These are phyloP conservation scores for Hirtodrosophila cameraria DNA, from an alignment of 2,888 invertebrate genomes.

Conservation along the genomic window DNA sequence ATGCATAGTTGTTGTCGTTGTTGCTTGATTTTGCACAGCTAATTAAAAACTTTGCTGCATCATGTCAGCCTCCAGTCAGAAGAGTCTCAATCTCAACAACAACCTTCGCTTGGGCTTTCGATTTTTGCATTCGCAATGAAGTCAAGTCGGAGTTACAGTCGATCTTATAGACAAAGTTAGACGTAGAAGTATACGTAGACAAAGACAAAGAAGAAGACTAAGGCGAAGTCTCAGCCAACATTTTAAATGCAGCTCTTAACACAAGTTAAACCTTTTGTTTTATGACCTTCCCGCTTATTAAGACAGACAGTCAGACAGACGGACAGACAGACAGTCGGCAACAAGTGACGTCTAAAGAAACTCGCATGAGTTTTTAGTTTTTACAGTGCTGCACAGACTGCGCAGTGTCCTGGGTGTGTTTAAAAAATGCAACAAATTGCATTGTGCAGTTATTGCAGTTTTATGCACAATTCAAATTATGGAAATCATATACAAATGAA, in stretches of 20 bases:
- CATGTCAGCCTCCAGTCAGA: slow-evolving; percentile 3
- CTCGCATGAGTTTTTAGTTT: too few species aligned
- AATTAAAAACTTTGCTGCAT: slow-evolving; percentile 29
- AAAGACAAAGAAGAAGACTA: neutral
- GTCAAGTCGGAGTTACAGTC: too few species aligned
- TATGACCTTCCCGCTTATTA: slow-evolving; percentile 49
- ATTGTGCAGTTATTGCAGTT: too few species aligned
- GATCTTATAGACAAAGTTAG: neutral
- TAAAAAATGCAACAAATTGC: too few species aligned
- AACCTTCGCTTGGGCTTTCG: slow-evolving; percentile 57
- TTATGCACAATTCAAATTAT: too few species aligned
- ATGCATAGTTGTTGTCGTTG: slow-evolving; percentile 8
- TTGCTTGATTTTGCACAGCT: neutral
- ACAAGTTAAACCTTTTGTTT: slow-evolving; percentile 45
- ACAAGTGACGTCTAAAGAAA: neutral
- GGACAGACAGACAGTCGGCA: slow-evolving; percentile 1
- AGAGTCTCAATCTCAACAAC: too few species aligned
- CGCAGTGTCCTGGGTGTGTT: too few species aligned
- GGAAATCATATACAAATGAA: too few species aligned
- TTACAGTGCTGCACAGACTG: too few species aligned
- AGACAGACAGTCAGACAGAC: slow-evolving; percentile 3
- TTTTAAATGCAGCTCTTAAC: slow-evolving; percentile 34
- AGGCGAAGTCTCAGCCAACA: slow-evolving; percentile 1
- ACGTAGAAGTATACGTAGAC: neutral
- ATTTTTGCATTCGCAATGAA: slow-evolving; percentile 33